phyloP scores from a whole-genome alignment of 2,797 vertebrate species.

The Lophotriccus pileatus region DNA sequence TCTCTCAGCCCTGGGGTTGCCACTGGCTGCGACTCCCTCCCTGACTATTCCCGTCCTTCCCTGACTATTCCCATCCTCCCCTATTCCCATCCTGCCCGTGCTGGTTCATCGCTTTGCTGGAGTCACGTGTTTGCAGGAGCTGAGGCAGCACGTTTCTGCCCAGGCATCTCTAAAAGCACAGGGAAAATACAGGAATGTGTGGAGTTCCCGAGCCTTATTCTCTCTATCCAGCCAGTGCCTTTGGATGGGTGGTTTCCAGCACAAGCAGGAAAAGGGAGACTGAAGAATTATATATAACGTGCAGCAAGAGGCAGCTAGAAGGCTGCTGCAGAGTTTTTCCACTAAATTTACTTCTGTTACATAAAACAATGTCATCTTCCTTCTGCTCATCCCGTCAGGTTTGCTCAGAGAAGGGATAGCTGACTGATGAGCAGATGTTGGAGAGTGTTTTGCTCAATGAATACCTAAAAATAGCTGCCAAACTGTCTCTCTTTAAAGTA shows the following conservation, averaged over 20 bases:
- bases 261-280: background rate
- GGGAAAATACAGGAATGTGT: background rate
- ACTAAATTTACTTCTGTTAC: constrained; percentile 48
- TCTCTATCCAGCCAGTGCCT: background rate
- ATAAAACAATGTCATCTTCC: constrained; percentile 56
- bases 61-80: background rate
- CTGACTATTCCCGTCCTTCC: background rate
- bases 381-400: constrained; percentile 31
- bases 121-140: background rate
- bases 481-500: constrained; percentile 48
- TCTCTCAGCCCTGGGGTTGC: background rate
- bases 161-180: background rate
- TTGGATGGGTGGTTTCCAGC: background rate
- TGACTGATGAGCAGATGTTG: constrained; percentile 62
- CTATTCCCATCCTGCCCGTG: background rate
- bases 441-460: constrained; percentile 43
- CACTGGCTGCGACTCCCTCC: background rate
- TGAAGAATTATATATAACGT: background rate
- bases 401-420: constrained; percentile 38
- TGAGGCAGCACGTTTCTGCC: constrained; percentile 17
- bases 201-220: background rate
- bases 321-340: constrained; percentile 17
- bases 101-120: background rate
- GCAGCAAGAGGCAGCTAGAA: background rate
- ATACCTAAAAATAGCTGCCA: constrained; percentile 51